Evolutionary conservation across 2,797 vertebrate species (phyloP), one percentile per base, ranked within the genome.

Genomic region (Pangasius krempfi): DNA sequence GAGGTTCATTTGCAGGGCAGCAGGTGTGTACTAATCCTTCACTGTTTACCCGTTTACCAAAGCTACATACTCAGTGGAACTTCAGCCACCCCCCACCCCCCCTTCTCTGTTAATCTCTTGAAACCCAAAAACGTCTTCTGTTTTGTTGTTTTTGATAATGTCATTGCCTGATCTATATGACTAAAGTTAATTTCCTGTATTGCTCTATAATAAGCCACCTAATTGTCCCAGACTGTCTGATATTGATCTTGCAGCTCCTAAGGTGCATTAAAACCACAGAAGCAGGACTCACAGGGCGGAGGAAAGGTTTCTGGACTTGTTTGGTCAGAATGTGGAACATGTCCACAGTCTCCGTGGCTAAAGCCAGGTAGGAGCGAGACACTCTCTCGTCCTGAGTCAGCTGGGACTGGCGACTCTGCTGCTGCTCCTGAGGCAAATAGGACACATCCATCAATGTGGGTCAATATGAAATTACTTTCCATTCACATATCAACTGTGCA

Each of bases 291-390:
- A 99, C 99, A 40, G 99, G 99, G 93, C 99, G 96, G 93, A 99
- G 97, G 95, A 99, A 99, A 89, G 99, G 99, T 95, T 99, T 99
- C 96, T 99, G 99, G 93, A 99, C 99, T 94, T 99, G 98, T 95
- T 99, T 99, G 91, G 99, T 99, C 90, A 99, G 97, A 92, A 99
- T 99, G 94, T 99, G 99, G 94, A 99, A 99, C 99, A 99, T 99
- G 93, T 99, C 99, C 85, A 99, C 98, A 0, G 99, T 99, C 94
- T 99, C 99, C 0, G 98, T 99, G 37, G 98, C 98, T 94, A 99
- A 93, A 84, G 98, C 98, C 20, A 99, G 96, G 90, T 99, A 99
- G 0, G 99, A 99, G 56, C 99, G 98, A 22, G 98, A 99, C 20
- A 99, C 98, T 0, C 99, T 96, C 95, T 99, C 99, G 10, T 99